phyloP scores from a whole-genome alignment of 2,888 invertebrate genomes.

The Phorcus lineatus region DNA sequence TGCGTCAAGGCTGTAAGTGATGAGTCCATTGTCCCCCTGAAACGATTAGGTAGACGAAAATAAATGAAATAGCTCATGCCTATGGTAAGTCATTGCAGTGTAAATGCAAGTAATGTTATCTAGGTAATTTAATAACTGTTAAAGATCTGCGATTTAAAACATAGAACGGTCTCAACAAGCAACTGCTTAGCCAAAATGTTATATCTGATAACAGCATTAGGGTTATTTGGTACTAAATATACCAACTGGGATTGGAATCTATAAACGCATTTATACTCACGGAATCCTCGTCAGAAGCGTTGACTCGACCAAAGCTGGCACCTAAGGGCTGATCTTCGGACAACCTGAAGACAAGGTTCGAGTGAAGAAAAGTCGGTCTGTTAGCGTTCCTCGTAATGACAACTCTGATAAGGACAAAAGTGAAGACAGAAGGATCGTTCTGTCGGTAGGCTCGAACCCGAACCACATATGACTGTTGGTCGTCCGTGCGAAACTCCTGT shows the following conservation, averaged over 20 bases:
- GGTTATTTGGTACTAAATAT: no score
- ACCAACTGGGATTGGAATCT: no score
- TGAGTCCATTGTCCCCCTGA: conserved; percentile 62
- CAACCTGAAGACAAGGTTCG: conserved; percentile 45
- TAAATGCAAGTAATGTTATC: no score
- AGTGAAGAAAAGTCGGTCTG: conserved; percentile 52
- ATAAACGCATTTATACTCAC: no score
- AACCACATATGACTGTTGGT: conserved; percentile 49
- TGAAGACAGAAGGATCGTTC: conserved; percentile 48
- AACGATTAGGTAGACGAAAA: background rate
- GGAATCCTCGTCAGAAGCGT: conserved; percentile 60
- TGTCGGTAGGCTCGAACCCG: conserved; percentile 61
- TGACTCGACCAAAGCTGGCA: conserved; percentile 48
- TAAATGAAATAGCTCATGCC: no score
- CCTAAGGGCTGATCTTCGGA: conserved; percentile 58
- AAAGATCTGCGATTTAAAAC: no score
- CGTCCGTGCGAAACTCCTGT: conserved; percentile 46
- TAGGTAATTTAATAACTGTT: no score
- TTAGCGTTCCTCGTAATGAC: conserved; percentile 56
- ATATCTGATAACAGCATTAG: no score
- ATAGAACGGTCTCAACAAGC: no score
- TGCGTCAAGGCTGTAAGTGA: conserved; percentile 52
- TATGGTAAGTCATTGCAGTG: no score
- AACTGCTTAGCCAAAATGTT: no score
- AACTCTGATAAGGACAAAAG: conserved; percentile 55